Base-by-base conservation (phyloP, 2,888 invertebrate species). In the Platycheirus rosarum region DNA sequence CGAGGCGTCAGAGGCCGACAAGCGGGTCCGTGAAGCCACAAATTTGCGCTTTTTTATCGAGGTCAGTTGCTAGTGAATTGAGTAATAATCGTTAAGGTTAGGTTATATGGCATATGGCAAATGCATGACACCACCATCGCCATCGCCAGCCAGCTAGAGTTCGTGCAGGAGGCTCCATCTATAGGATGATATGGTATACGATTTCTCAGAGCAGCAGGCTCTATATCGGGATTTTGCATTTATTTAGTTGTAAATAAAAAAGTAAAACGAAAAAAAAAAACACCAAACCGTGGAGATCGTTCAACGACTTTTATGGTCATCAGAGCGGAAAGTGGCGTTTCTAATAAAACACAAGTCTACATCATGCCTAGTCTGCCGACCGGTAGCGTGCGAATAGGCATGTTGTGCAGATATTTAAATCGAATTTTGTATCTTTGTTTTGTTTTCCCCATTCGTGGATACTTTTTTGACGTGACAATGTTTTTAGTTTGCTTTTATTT, bases 261-360 rank as follows among this genome's bases (percentile, higher is more conserved):
- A 65, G 51, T 20, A 14, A 66, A 48, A 42, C 42, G 48, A 53
- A 48, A 55, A 75, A 14, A 23, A 46, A n/a, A 42, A 48, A 57
- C 44, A 42, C 51, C 26, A 78, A 80, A 70, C 66, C 14, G 35
- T 57, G 68, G 82, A 77, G 82, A 82, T 76, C 84, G 84, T 84
- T 84, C 84, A 84, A 84, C 84, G 84, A 84, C 84, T 84, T 84
- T 73, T 84, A 84, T 84, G 78, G 84, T 84, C 84, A 84, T 84
- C 78, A 84, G 84, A 84, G 84, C 84, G 68, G 78, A 84, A 84
- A 84, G 78, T 84, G 71, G 77, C 60, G 77, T 78, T 73, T 74
- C 57, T 78, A 68, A 77, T 57, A 55, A 55, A 66, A 71, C 68
- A 70, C 70, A 66, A 75, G 63, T 49, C 55, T 66, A 55, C 35